Evolutionary conservation across 2,888 invertebrate species (phyloP), one percentile per base, ranked within the genome.

Genomic region (Baccha elongata): DNA sequence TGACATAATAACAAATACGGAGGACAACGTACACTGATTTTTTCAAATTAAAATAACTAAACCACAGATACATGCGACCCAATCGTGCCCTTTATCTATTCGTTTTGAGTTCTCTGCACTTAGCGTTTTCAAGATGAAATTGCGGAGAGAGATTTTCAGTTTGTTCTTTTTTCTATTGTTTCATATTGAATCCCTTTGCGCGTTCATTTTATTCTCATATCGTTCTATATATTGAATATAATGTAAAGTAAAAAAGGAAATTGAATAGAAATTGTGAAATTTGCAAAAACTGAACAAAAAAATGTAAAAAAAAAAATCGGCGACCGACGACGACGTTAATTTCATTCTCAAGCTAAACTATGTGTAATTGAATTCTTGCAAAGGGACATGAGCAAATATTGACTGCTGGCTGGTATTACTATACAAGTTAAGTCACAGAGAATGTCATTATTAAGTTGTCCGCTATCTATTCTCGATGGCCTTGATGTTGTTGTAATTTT

Each of bases 251-350:
- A 60, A 67, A 76, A 46, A 81, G 76, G 76, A 81, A 76, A 76
- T 81, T 81, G 81, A 76, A 81, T 76, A 72, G 76, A 76, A 81
- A 81, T 76, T 72, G 76, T 76, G 65, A 81, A 81, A 81, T 72
- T 81, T 67, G 76, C 40, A 76, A 71, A 75, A 71, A 69, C 29
- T 67, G 32, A 71, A 58, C 26, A 67, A 55, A 40, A 23, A 62
- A 60, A 55, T 37, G 58, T 48, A 35, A 71, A 65, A 71, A 40
- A 40, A 48, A n/a, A n/a, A 6, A 44, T 2, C 15, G 32, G 21
- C 32, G 35, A 37, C 21, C 26, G 15, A 60, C 40, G 17, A 60
- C 23, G 46, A 40, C 65, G 65, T 71, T 76, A 60, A 71, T 71
- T 65, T 76, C 65, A 71, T 71, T 65, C 65, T 60, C 60, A 60